Evolutionary conservation across 2,113 vertebrate genomes (phyloP), one percentile per base, ranked within the genome.

Genomic region (Orientallactaga bullata): DNA sequence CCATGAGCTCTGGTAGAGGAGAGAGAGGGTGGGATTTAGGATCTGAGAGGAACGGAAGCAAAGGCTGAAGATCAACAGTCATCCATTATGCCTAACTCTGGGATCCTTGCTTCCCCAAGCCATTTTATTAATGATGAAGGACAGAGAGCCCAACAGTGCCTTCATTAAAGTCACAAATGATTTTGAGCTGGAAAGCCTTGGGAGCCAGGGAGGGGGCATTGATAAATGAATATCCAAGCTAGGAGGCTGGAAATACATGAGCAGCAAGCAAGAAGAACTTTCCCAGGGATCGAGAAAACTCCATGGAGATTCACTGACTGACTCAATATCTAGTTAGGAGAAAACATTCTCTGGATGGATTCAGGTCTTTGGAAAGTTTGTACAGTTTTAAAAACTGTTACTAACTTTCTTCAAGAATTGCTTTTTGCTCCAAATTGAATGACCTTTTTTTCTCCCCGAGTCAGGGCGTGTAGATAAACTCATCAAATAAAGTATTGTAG

Each of bases 381-480:
- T 65, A 37, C 35, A 85, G 35, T 83, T 95, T 95, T 30, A 78
- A 97, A 94, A 89, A 88, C 26, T 30, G n/a, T 47, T 68, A 66
- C 37, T 72, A 37, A 26, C 85, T 93, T 71, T 60, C 39, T 18
- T 32, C 10, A 60, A 65, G 81, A 82, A 72, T 77, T 83, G 32
- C 74, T 90, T 94, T 79, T 69, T 60, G 16, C 35, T 15, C 21
- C 16, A 85, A 95, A 93, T 76, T 7, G 4, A 88, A 28, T 60
- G 16, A 17, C 20, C 20, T 47, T 37, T 30, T n/a, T 10, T 21
- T 28, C 78, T 32, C 24, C 13, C 58, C 37, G 58, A 84, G 76
- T 90, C 24, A 73, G 30, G 86, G 26, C 35, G 9, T 0, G 3
- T 2, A 51, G 78, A 88, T 24, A 73, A 79, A 51, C 68, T 85